Conservation (phyloP, 2,888 invertebrate genomes). For the Pheosia gnoma region DNA sequence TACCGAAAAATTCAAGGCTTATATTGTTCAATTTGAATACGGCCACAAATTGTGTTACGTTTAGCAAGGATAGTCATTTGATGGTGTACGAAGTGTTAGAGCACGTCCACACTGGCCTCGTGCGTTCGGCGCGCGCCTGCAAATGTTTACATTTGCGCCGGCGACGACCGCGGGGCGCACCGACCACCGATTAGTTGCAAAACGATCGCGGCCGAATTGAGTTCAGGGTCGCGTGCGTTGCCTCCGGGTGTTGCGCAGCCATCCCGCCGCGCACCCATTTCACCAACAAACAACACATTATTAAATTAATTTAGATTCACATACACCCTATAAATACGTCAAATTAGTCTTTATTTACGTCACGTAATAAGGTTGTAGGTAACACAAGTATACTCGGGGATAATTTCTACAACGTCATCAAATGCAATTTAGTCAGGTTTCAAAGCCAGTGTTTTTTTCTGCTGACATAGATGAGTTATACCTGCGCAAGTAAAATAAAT, state of each 20-base stretch:
- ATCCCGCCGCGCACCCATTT: constrained; percentile 47
- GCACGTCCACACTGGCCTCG: constrained; percentile 78
- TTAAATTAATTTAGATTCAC: constrained; percentile 24
- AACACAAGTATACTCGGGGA: neutral
- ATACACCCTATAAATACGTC: constrained; percentile 8
- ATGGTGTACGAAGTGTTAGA: constrained; percentile 57
- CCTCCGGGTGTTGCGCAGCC: constrained; percentile 81
- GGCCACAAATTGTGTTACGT: constrained; percentile 31
- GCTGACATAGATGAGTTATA: no score
- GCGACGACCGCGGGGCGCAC: constrained; percentile 59
- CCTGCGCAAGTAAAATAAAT: no score
- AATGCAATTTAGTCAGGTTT: constrained; percentile 1
- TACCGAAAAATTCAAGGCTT: constrained; percentile 15
- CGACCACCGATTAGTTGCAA: constrained; percentile 79
- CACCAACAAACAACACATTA: constrained; percentile 48
- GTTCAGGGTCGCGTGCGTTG: constrained; percentile 78
- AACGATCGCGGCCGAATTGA: constrained; percentile 79
- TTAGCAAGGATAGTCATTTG: constrained; percentile 48
- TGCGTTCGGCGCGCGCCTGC: constrained; percentile 72
- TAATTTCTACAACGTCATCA: neutral
- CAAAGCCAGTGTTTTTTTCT: neutral
- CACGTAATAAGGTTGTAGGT: constrained; percentile 13
- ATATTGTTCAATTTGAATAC: constrained; percentile 30
- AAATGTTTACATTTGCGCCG: constrained; percentile 83
- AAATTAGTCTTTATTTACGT: constrained; percentile 24